Conservation (phyloP, 2,888 invertebrate genomes). For the Antitype chi region DNA sequence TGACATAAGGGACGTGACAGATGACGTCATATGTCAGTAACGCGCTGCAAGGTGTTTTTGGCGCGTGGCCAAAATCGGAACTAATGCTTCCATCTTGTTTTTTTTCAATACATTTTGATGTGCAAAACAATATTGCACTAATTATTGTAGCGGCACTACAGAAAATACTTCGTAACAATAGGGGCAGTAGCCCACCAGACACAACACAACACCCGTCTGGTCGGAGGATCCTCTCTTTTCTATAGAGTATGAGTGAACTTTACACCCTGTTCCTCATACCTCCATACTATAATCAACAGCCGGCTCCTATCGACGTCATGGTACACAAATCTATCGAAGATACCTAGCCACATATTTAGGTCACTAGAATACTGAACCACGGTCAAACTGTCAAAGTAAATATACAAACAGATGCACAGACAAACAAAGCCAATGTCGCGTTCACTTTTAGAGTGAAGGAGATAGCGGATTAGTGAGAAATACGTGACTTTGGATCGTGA, state of each 20-base stretch:
- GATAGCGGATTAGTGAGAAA: slow-evolving; percentile 56
- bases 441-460: slow-evolving; percentile 65
- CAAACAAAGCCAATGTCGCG: slow-evolving; percentile 70
- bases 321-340: slow-evolving; percentile 17
- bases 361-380: slow-evolving; percentile 66
- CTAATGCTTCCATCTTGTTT: background rate
- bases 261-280: no score
- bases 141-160: no score
- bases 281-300: background rate
- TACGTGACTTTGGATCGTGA: slow-evolving; percentile 57
- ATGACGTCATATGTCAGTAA: background rate
- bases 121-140: background rate
- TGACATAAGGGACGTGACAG: background rate
- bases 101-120: background rate
- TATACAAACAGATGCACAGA: slow-evolving; percentile 59
- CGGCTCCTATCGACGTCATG: background rate
- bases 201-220: no score
- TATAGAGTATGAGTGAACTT: no score
- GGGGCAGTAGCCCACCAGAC: no score
- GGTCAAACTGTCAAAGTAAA: slow-evolving; percentile 69
- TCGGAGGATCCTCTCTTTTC: no score
- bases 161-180: no score
- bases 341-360: slow-evolving; percentile 67
- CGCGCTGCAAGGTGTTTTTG: background rate
- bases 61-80: background rate